Conservation (phyloP, 2,797 vertebrate genomes). For the Epinephelus malabaricus region DNA sequence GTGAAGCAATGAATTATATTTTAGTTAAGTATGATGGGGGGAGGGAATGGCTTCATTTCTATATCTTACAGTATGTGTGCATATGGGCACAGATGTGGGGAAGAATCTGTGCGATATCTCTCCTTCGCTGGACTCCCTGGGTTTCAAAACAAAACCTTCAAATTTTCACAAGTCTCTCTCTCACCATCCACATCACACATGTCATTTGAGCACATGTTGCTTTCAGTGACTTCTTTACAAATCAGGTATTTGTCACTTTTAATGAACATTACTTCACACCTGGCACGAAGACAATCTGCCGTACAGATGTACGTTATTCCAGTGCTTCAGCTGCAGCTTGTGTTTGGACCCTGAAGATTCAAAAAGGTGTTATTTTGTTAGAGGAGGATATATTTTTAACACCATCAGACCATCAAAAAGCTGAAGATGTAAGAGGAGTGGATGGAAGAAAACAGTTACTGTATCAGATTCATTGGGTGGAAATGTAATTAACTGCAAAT, state of each 20-base stretch:
- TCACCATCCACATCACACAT: constrained; percentile 65
- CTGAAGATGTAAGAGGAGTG: constrained; percentile 68
- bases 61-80: not conserved
- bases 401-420: constrained; percentile 76
- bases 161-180: constrained; percentile 65
- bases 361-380: constrained; percentile 82
- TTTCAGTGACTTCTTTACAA: constrained; percentile 69
- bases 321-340: constrained; percentile 52
- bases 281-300: constrained; percentile 73
- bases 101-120: constrained; percentile 28
- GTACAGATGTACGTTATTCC: constrained; percentile 77
- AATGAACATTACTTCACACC: constrained; percentile 84
- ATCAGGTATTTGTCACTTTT: constrained; percentile 85
- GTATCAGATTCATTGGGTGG: constrained; percentile 68
- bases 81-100: constrained; percentile 37
- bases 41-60: not conserved
- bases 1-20: not conserved
- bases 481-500: constrained; percentile 84
- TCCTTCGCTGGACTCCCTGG: constrained; percentile 34
- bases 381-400: constrained; percentile 82
- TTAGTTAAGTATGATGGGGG: not conserved
- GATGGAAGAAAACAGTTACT: constrained; percentile 67
- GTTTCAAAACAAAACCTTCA: constrained; percentile 62
- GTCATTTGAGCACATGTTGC: constrained; percentile 75
- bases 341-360: constrained; percentile 64